Conservation (phyloP, 1,140 invertebrate genomes). For the Ceratina japonica region DNA sequence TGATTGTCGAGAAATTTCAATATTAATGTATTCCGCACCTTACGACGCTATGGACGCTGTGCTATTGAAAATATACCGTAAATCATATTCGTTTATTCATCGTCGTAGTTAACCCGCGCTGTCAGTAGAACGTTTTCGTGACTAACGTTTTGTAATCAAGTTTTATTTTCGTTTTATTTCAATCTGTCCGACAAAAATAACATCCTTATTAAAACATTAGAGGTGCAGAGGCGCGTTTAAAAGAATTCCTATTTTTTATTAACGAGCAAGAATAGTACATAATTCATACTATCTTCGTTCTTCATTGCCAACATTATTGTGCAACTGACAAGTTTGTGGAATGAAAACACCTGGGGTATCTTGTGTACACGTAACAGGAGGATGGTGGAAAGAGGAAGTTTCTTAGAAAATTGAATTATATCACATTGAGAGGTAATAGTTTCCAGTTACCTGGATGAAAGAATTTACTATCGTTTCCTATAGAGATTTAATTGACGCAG, state of each 20-base stretch:
- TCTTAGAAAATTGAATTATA: constrained; percentile 12
- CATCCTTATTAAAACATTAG: too few relatives aligned
- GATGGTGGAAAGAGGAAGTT: too few relatives aligned
- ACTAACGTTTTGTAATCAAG: constrained; percentile 59
- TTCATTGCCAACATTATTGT: too few relatives aligned
- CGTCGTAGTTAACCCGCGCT: constrained; percentile 36
- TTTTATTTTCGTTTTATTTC: background rate
- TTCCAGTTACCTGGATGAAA: background rate
- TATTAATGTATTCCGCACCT: constrained; percentile 51
- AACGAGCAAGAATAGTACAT: too few relatives aligned
- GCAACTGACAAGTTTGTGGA: background rate
- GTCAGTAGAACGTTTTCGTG: constrained; percentile 47
- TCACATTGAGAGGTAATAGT: background rate
- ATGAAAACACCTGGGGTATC: background rate
- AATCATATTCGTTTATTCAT: constrained; percentile 3
- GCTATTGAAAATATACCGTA: constrained; percentile 13
- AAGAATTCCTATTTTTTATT: too few relatives aligned
- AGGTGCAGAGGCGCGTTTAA: too few relatives aligned
- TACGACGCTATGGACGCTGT: constrained; percentile 18
- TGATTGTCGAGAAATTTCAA: constrained; percentile 48
- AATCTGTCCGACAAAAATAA: too few relatives aligned
- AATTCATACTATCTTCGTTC: too few relatives aligned
- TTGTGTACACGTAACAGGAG: background rate
- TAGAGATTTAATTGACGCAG: constrained; percentile 14
- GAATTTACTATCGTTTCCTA: constrained; percentile 3